Evolutionary conservation across 2,797 vertebrate species (phyloP), one percentile per base, ranked within the genome.

Genomic region (Anguilla marmorata): DNA sequence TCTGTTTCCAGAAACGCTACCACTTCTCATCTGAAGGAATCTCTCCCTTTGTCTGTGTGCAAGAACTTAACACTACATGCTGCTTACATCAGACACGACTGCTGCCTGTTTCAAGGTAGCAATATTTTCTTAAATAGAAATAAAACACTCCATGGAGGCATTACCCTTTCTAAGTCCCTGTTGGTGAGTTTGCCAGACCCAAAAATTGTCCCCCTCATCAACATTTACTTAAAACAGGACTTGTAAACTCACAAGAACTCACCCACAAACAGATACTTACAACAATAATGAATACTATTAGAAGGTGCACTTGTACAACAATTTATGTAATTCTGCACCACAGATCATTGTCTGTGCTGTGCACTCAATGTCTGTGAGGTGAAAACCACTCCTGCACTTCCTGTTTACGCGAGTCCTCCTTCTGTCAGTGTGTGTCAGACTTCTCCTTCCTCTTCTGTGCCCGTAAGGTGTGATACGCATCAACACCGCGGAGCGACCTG

Each of bases 321-420:
- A 24, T 50, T n/a, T 24, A 50, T 11, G 14, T 16, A 79, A 82
- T 21, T 48, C 30, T 33, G 1, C 72, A 74, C 33, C 30, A 74
- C 27, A 74, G 74, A 79, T n/a, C 19, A 80, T 80, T 21, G 14
- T 50, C 79, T 24, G 79, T n/a, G 54, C 90, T 91, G 92, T 37
- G 12, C 33, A 37, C 33, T 84, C 89, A 90, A 66, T 80, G 85
- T 90, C 90, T 76, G 86, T 88, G 1, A 90, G 90, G 92, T 88
- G 82, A 91, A 93, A 94, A 92, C 96, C 95, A 89, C 90, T 56
- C 56, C 84, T 88, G 87, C 79, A 94, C 95, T 96, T 97, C 96
- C 96, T 96, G 96, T 96, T 96, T 94, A 96, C 93, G 86, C 91
- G 92, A 91, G 86, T 89, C 92, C 91, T 93, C 91, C 91, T 56